These are phyloP conservation scores for Acheta domesticus DNA, from an alignment of 2,888 invertebrate species.

Conservation along the genomic window DNA sequence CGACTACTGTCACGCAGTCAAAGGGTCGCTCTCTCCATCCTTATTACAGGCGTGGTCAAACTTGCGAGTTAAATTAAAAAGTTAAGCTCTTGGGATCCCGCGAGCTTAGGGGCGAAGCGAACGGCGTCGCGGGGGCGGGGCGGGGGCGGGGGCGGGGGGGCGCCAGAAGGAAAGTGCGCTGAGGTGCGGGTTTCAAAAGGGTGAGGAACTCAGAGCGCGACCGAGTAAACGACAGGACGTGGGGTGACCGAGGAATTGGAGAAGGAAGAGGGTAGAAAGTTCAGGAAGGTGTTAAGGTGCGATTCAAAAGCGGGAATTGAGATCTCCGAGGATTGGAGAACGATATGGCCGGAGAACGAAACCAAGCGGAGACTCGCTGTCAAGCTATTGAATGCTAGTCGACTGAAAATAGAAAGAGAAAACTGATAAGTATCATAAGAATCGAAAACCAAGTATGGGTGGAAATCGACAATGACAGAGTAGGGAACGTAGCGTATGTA, in stretches of 20 bases:
- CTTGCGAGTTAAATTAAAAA: slow-evolving; percentile 18
- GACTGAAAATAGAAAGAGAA: no score
- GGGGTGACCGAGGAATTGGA: neutral
- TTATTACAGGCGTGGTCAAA: slow-evolving; percentile 18
- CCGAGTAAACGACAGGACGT: neutral
- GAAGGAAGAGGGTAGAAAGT: neutral
- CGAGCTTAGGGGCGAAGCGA: neutral
- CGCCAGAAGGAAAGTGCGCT: neutral
- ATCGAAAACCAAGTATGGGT: no score
- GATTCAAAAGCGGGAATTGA: neutral
- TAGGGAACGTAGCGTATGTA: no score
- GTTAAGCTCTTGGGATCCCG: slow-evolving; percentile 3
- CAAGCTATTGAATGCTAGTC: no score
- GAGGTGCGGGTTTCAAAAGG: neutral
- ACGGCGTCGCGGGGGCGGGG: neutral
- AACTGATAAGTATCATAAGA: no score
- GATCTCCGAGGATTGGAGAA: neutral
- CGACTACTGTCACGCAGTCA: neutral
- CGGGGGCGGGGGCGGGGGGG: neutral
- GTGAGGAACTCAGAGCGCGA: no score
- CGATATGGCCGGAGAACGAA: no score
- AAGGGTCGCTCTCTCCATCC: slow-evolving; percentile 9
- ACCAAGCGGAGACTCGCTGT: no score
- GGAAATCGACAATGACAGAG: no score
- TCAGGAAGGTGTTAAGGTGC: neutral